phyloP scores from a whole-genome alignment of 2,113 vertebrate genomes.

The Varanus salvator region DNA sequence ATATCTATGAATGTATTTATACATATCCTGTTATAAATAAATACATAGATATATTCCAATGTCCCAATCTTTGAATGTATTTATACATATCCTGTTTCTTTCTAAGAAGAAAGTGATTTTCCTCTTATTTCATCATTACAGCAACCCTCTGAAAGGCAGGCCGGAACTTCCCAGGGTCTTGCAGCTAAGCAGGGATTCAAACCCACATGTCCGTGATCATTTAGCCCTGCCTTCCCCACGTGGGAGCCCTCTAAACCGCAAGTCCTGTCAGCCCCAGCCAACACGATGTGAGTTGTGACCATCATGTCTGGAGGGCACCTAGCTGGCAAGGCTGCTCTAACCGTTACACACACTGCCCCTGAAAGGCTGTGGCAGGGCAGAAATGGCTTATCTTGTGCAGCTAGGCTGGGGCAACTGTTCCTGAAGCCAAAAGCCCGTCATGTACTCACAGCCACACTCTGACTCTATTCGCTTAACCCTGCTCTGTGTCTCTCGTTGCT shows the following conservation, averaged over 20 bases:
- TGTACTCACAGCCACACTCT: not conserved
- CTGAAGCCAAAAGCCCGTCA: not conserved
- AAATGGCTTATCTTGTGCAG: too few relatives aligned
- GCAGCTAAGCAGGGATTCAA: not conserved
- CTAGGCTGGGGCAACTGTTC: too few relatives aligned
- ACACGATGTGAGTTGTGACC: too few relatives aligned
- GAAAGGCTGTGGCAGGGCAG: too few relatives aligned
- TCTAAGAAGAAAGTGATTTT: not conserved
- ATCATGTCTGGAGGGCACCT: too few relatives aligned
- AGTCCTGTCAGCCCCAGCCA: too few relatives aligned
- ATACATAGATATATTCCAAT: too few relatives aligned
- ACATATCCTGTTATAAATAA: not conserved
- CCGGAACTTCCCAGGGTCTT: not conserved
- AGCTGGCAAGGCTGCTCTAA: not conserved
- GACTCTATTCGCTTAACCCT: not conserved
- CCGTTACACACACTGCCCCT: not conserved
- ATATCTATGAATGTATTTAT: too few relatives aligned
- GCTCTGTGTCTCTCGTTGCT: not conserved
- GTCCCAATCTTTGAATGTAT: too few relatives aligned
- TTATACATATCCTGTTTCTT: not conserved
- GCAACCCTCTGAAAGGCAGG: not conserved
- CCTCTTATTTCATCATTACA: not conserved
- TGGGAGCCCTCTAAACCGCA: too few relatives aligned
- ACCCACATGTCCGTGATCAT: not conserved
- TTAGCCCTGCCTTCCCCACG: too few relatives aligned